Percentiles rank a stretch among this genome's conserved stretches.
Evolutionary conservation across 2,113 vertebrate genomes (phyloP).

Genomic region (Pseudolaguvia tuberculata): DNA sequence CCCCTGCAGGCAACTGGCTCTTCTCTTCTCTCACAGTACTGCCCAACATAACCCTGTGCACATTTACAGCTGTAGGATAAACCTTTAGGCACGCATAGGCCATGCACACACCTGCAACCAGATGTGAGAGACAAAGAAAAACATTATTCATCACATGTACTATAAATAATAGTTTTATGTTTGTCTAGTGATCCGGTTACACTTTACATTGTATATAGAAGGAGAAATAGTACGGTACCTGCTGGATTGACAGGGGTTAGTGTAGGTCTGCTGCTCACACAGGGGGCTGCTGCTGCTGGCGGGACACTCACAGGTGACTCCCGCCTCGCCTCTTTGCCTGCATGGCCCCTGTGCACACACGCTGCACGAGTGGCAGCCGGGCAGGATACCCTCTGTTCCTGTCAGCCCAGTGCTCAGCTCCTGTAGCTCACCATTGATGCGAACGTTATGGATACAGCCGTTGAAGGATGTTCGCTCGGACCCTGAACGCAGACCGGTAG

Average conservation of each 20-base stretch:
- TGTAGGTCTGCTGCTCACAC: conserved; percentile 77
- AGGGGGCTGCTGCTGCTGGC: conserved; percentile 77
- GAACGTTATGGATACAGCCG: conserved; percentile 89
- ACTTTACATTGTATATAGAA: neutral
- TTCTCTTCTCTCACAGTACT: conserved; percentile 78
- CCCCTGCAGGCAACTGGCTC: conserved; percentile 79
- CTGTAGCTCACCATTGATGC: conserved; percentile 89
- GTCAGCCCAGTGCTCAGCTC: conserved; percentile 78
- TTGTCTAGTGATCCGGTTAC: too few relatives aligned
- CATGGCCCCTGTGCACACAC: conserved; percentile 89
- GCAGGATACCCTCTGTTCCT: conserved; percentile 75
- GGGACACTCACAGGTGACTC: conserved; percentile 89
- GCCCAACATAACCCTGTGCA: conserved; percentile 78
- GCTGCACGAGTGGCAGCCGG: conserved; percentile 89
- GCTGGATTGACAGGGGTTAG: conserved; percentile 77
- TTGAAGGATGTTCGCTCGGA: conserved; percentile 82
- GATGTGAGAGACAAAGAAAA: neutral
- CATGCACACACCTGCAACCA: conserved; percentile 78
- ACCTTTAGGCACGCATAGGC: conserved; percentile 72
- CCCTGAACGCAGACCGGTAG: conserved; percentile 79
- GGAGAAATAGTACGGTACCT: conserved; percentile 64
- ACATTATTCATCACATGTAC: neutral
- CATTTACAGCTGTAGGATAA: conserved; percentile 82
- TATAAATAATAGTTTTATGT: too few relatives aligned
- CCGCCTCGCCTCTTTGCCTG: conserved; percentile 79